phyloP scores from a whole-genome alignment of 1,140 invertebrate genomes.

The Drosophila nikananu region DNA sequence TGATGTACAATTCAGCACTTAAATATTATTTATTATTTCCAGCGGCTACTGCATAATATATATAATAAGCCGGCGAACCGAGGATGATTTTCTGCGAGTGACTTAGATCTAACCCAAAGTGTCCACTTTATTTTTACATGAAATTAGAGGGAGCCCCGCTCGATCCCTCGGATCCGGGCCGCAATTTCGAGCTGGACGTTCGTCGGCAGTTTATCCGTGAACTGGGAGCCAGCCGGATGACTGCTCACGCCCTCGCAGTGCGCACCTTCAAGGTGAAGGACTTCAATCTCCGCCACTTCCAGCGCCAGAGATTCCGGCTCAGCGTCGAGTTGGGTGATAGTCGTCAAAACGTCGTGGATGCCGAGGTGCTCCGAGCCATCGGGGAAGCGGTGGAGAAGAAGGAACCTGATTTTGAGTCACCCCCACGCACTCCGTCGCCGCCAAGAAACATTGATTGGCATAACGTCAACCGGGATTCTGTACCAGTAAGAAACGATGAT shows the following conservation, averaged over 20 bases:
- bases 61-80: not conserved
- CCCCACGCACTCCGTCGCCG: slow-evolving; percentile 44
- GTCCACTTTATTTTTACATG: slow-evolving; percentile 35
- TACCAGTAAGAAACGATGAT: not conserved
- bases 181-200: slow-evolving; percentile 30
- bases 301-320: slow-evolving; percentile 37
- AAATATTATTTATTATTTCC: not conserved
- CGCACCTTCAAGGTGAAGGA: slow-evolving; percentile 28
- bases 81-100: slow-evolving; percentile 4
- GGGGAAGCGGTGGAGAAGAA: slow-evolving; percentile 14
- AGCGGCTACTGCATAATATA: not conserved
- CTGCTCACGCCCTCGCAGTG: slow-evolving; percentile 44
- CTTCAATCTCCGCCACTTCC: slow-evolving; percentile 50
- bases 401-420: not conserved
- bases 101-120: slow-evolving; percentile 16
- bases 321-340: slow-evolving; percentile 46
- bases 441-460: slow-evolving; percentile 64
- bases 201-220: slow-evolving; percentile 47
- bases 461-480: not conserved
- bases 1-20: not conserved
- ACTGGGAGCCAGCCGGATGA: slow-evolving; percentile 44
- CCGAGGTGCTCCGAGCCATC: slow-evolving; percentile 34
- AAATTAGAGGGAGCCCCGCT: slow-evolving; percentile 18
- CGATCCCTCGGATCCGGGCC: not conserved
- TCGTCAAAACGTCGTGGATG: slow-evolving; percentile 35